Evolutionary conservation across 1,140 invertebrate genomes (phyloP).

Genomic region (Zaprionus africanus): DNA sequence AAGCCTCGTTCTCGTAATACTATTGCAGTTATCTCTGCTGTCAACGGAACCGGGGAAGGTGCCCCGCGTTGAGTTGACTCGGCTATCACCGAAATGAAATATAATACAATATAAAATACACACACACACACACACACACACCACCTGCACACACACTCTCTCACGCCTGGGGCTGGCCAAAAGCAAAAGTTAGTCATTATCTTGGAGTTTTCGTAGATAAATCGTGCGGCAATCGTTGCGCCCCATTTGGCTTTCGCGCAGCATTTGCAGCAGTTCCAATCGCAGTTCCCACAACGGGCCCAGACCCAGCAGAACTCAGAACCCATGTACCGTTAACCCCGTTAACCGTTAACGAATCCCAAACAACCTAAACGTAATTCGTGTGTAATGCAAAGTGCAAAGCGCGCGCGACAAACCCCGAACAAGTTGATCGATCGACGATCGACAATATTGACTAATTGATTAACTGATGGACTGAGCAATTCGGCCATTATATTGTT

Average conservation of each 20-base stretch:
- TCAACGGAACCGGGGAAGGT: constrained; percentile 37
- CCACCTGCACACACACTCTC: neutral
- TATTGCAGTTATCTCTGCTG: constrained; percentile 61
- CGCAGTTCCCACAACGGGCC: constrained; percentile 25
- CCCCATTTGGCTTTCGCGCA: constrained; percentile 48
- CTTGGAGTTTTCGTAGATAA: constrained; percentile 82
- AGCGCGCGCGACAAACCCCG: constrained; percentile 1
- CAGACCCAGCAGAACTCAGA: constrained; percentile 40
- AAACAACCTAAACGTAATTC: neutral
- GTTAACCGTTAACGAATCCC: neutral
- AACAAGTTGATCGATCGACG: constrained; percentile 1
- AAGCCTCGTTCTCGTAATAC: constrained; percentile 27
- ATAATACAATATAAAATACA: constrained; percentile 67
- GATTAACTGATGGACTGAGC: constrained; percentile 27
- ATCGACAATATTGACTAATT: constrained; percentile 3
- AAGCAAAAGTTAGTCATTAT: constrained; percentile 68
- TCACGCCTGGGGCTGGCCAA: constrained; percentile 29
- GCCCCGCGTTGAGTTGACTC: constrained; percentile 28
- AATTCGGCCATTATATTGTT: neutral
- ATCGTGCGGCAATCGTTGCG: constrained; percentile 51
- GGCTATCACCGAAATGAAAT: constrained; percentile 76
- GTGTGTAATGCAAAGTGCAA: neutral
- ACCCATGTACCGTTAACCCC: neutral
- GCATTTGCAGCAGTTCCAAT: constrained; percentile 45
- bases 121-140: constrained; percentile 30